phyloP scores from a whole-genome alignment of 2,113 vertebrate species.

The Romanogobio albipinnatus region DNA sequence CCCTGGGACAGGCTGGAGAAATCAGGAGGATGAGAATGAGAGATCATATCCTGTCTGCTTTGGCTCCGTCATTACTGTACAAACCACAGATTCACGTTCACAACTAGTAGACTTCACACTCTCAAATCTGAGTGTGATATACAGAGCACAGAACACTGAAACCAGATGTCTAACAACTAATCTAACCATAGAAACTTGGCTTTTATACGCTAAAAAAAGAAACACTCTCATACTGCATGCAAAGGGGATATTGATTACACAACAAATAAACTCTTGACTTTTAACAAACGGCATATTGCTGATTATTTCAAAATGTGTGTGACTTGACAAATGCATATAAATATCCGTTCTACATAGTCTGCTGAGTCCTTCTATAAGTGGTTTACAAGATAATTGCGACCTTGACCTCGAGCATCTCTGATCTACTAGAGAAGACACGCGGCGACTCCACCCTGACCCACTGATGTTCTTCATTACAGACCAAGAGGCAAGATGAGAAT shows the following conservation, averaged over 20 bases:
- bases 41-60: constrained; percentile 7
- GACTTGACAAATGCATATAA: not conserved
- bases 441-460: constrained; percentile 70
- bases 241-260: not conserved
- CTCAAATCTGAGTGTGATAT: not conserved
- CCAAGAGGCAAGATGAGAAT: not conserved
- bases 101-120: not conserved
- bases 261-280: not conserved
- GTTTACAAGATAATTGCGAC: not conserved
- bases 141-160: not conserved
- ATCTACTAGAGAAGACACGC: constrained; percentile 44
- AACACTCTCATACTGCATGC: not conserved
- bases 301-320: not conserved
- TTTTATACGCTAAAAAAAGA: not conserved
- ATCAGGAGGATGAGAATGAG: constrained; percentile 16
- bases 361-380: not conserved
- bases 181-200: not conserved
- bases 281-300: not conserved
- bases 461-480: constrained; percentile 57
- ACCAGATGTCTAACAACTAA: not conserved
- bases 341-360: not conserved
- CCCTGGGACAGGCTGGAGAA: constrained; percentile 50
- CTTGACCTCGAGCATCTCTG: constrained; percentile 43
- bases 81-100: not conserved
- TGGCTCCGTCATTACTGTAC: constrained; percentile 15